Evolutionary conservation across 2,113 vertebrate genomes (phyloP).

Genomic region (Rhadina sibilatrix): DNA sequence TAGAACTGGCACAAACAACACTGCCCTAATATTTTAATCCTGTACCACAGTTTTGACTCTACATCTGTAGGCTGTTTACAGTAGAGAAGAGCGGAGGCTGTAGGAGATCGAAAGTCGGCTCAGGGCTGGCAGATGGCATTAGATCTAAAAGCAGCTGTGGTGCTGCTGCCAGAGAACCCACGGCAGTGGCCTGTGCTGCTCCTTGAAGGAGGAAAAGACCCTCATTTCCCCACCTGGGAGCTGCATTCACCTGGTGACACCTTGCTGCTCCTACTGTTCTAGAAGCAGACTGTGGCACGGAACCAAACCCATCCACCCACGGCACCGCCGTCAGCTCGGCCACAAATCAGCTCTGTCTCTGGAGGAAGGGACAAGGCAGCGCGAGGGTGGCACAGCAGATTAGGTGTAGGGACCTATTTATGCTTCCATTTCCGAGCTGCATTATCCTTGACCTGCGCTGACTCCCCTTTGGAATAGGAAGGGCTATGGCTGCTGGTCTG

Average conservation of each 20-base stretch:
- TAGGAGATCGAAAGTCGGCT: not conserved
- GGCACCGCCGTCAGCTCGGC: fast-evolving
- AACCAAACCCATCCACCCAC: not conserved
- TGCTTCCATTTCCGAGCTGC: not conserved
- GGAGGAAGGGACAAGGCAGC: not conserved
- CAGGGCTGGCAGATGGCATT: slow-evolving; percentile 23
- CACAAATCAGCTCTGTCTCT: not conserved
- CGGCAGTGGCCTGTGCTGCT: not conserved
- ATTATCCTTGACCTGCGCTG: slow-evolving; percentile 5
- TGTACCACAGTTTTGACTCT: not conserved
- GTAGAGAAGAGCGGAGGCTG: not conserved
- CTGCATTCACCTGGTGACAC: not conserved
- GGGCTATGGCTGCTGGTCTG: not conserved
- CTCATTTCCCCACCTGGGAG: not conserved
- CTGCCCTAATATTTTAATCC: slow-evolving; percentile 8
- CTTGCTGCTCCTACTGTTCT: not conserved
- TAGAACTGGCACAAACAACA: slow-evolving; percentile 15
- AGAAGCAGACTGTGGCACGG: not conserved
- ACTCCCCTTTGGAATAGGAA: not conserved
- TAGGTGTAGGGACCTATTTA: not conserved
- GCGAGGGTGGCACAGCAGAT: slow-evolving; percentile 18
- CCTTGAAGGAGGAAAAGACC: not conserved
- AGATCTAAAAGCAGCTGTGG: not conserved
- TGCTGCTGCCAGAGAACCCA: not conserved
- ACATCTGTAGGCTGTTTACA: slow-evolving; percentile 4